A percentile compares a stretch with the other conserved stretches of the same genome.
Conservation (phyloP, 2,113 vertebrate species). For the Martes martes region DNA sequence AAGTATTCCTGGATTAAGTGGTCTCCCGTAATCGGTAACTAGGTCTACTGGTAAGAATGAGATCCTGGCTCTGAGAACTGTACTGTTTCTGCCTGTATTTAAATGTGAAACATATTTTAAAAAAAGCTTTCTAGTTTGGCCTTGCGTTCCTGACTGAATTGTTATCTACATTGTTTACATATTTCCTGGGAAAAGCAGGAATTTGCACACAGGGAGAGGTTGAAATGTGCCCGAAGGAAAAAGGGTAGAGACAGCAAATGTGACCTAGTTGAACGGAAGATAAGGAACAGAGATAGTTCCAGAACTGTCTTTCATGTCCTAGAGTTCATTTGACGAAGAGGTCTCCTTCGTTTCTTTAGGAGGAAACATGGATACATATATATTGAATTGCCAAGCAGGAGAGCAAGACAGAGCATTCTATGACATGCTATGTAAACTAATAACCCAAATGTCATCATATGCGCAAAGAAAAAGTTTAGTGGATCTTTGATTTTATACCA, state of each 20-base stretch:
- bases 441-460: not conserved
- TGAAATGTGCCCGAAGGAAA: not conserved
- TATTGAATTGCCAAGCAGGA: not conserved
- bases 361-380: not conserved
- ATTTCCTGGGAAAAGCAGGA: not conserved
- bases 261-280: not conserved
- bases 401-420: not conserved
- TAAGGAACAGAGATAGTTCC: not conserved
- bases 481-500: not conserved
- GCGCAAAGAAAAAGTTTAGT: not conserved
- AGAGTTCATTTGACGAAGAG: not conserved
- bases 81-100: not conserved
- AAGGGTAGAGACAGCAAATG: not conserved
- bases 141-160: not conserved
- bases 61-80: not conserved
- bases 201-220: not conserved
- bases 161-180: fast-evolving
- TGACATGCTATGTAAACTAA: not conserved
- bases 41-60: not conserved
- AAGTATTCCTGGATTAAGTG: not conserved
- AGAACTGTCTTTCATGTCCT: not conserved
- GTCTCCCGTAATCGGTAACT: not conserved
- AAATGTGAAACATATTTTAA: not conserved
- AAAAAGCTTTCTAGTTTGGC: not conserved
- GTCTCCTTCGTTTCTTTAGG: not conserved